Percentiles rank a stretch among this genome's conserved stretches.
Evolutionary conservation across 1,140 invertebrate genomes (phyloP).

Genomic region (Choristoneura fumiferana): DNA sequence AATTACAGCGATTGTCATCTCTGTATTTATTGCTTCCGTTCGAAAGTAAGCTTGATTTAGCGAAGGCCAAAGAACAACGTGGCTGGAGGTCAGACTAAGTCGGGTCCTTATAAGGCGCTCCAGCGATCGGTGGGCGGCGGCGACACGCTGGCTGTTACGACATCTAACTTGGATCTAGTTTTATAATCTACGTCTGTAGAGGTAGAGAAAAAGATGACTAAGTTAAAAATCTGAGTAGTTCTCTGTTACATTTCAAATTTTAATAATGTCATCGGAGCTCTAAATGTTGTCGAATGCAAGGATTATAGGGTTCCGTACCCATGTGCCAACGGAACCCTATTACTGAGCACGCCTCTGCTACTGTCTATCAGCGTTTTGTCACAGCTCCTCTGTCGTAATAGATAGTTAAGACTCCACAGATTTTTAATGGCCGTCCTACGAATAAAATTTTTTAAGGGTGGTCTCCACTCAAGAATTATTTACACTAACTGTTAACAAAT

Average conservation of each 20-base stretch:
- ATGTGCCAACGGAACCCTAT: too few relatives aligned
- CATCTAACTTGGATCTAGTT: not conserved
- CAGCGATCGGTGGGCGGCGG: not conserved
- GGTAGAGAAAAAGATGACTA: too few relatives aligned
- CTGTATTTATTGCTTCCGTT: not conserved
- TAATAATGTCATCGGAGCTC: not conserved
- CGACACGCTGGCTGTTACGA: constrained; percentile 15
- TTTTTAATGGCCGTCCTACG: too few relatives aligned
- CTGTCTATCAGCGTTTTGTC: too few relatives aligned
- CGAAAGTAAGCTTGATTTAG: too few relatives aligned
- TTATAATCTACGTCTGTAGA: not conserved
- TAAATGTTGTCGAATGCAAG: not conserved
- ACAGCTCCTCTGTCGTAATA: too few relatives aligned
- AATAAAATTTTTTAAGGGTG: too few relatives aligned
- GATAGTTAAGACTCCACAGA: too few relatives aligned
- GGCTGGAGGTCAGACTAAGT: not conserved
- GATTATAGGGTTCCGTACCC: not conserved
- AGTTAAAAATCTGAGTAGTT: too few relatives aligned
- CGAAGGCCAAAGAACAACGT: not conserved
- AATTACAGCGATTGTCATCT: not conserved
- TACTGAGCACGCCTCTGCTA: too few relatives aligned
- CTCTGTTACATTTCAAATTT: not conserved
- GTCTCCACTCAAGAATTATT: too few relatives aligned
- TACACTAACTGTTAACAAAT: too few relatives aligned
- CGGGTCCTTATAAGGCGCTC: not conserved